Percentiles rank a stretch among this genome's conserved stretches.
phyloP scores from a whole-genome alignment of 2,797 vertebrate genomes.

The Lacerta bilineata region DNA sequence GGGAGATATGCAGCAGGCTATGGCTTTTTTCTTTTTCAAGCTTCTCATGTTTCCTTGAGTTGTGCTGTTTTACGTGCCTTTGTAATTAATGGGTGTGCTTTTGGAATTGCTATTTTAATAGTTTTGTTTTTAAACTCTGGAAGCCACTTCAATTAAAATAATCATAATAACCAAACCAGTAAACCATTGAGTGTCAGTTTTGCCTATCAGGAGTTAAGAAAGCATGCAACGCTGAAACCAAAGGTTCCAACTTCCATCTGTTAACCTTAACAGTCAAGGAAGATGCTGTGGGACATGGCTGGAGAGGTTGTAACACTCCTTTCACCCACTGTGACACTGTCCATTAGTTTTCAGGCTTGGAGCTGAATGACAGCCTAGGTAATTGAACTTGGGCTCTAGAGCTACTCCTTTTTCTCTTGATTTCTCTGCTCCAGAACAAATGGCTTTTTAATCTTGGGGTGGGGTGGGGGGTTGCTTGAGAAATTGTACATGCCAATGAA shows the following conservation, averaged over 20 bases:
- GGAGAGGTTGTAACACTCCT: background rate
- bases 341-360: background rate
- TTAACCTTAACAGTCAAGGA: background rate
- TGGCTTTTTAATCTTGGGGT: too few relatives aligned
- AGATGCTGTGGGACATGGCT: background rate
- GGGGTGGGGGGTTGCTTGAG: background rate
- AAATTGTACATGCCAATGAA: background rate
- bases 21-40: background rate
- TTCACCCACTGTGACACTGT: background rate
- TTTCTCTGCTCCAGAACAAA: background rate
- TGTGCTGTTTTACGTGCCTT: background rate
- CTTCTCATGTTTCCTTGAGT: background rate
- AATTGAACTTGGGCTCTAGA: background rate
- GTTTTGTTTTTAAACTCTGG: too few relatives aligned
- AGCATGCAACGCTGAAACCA: background rate
- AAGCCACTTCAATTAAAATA: too few relatives aligned
- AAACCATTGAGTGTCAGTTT: background rate
- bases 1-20: too few relatives aligned
- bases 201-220: background rate
- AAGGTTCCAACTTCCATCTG: background rate
- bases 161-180: background rate
- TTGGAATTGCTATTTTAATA: too few relatives aligned
- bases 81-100: background rate
- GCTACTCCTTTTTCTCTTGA: too few relatives aligned
- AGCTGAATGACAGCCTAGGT: background rate